A percentile compares a stretch with the other conserved stretches of the same genome.
These are phyloP conservation scores for Onthophagus sagittarius DNA, from an alignment of 2,888 invertebrate genomes.

Conservation along the genomic window DNA sequence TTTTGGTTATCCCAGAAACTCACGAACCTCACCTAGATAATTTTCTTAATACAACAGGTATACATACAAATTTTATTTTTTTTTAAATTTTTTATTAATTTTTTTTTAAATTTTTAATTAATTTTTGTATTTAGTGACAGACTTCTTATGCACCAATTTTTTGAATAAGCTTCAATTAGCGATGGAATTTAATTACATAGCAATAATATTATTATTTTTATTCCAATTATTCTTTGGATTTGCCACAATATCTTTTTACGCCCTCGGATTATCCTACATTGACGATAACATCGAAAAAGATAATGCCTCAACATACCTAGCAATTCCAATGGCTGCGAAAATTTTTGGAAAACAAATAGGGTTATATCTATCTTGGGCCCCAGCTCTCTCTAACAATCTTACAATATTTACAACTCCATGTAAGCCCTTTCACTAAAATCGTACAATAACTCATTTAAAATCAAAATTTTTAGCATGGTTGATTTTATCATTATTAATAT, in stretches of 20 bases:
- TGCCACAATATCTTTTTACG: conserved; percentile 51
- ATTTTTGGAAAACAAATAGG: conserved; percentile 41
- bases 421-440: no score
- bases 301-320: conserved; percentile 51
- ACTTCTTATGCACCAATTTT: conserved; percentile 11
- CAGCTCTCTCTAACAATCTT: conserved; percentile 28
- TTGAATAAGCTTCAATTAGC: not conserved
- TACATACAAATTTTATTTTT: no score
- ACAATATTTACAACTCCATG: conserved; percentile 36
- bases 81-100: not conserved
- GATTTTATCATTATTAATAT: conserved; percentile 47
- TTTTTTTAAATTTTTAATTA: conserved; percentile 3
- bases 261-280: conserved; percentile 57
- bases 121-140: conserved; percentile 2
- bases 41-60: conserved; percentile 33
- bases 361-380: conserved; percentile 39
- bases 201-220: conserved; percentile 46
- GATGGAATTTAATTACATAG: conserved; percentile 25
- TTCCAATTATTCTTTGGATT: conserved; percentile 52
- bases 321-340: conserved; percentile 34
- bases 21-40: conserved; percentile 43
- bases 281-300: conserved; percentile 58
- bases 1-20: conserved; percentile 55
- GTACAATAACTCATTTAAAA: no score
- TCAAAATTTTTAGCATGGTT: conserved; percentile 49